Conservation (phyloP, 2,888 invertebrate species). For the Coronaproctus castanopsis region DNA sequence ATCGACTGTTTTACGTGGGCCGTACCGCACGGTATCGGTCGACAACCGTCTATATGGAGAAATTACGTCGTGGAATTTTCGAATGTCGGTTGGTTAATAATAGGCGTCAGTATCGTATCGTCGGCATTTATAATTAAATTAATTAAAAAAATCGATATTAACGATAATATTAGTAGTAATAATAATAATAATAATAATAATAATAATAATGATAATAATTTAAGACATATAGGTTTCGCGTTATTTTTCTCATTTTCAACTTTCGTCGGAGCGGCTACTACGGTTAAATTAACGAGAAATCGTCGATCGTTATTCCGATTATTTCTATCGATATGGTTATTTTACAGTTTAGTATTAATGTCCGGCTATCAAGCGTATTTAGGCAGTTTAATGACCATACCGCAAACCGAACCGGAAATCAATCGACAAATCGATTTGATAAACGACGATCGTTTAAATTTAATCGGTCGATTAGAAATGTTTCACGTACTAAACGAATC, state of each 20-base stretch:
- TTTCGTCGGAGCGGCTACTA: slow-evolving; percentile 18
- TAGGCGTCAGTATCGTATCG: slow-evolving; percentile 15
- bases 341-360: slow-evolving; percentile 18
- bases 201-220: neutral
- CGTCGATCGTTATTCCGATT: slow-evolving; percentile 16
- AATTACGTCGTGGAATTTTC: slow-evolving; percentile 21
- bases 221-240: slow-evolving; percentile 3
- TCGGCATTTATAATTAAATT: slow-evolving; percentile 8
- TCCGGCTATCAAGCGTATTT: slow-evolving; percentile 15
- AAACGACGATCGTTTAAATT: slow-evolving; percentile 16
- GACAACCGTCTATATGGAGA: slow-evolving; percentile 20
- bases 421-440: slow-evolving; percentile 17
- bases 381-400: slow-evolving; percentile 21
- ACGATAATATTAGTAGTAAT: neutral
- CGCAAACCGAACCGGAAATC: slow-evolving; percentile 19
- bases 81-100: slow-evolving; percentile 19
- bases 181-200: neutral
- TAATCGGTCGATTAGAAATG: slow-evolving; percentile 18
- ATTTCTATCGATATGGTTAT: slow-evolving; percentile 19
- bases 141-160: neutral
- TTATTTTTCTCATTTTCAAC: slow-evolving; percentile 16
- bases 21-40: slow-evolving; percentile 21
- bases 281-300: slow-evolving; percentile 17
- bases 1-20: slow-evolving; percentile 23
- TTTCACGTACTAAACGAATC: slow-evolving; percentile 17